These are phyloP conservation scores for Phylloscopus trochilus DNA, from an alignment of 2,113 vertebrate genomes.

Conservation along the genomic window DNA sequence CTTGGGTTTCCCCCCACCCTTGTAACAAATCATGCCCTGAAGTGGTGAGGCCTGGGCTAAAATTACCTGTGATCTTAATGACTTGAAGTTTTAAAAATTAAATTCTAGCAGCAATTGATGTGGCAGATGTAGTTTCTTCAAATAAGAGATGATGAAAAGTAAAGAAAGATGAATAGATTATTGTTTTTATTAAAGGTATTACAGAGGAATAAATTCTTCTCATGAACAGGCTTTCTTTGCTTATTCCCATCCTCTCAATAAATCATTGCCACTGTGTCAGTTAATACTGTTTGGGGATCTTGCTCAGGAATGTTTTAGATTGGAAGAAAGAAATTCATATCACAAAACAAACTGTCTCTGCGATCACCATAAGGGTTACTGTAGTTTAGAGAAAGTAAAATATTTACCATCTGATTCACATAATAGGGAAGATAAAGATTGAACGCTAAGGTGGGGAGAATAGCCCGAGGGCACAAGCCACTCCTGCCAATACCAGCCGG, in stretches of 20 bases:
- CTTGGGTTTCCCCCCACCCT: neutral
- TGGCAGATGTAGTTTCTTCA: conserved; percentile 22
- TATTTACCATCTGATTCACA: conserved; percentile 37
- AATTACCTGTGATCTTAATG: conserved; percentile 30
- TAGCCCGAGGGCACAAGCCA: neutral
- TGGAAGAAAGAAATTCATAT: neutral
- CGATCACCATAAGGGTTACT: neutral
- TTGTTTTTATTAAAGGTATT: conserved; percentile 39
- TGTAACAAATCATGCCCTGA: neutral
- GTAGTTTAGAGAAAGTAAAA: conserved; percentile 40
- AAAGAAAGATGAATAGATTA: conserved; percentile 23
- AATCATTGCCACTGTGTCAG: neutral
- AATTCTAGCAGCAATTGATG: conserved; percentile 30
- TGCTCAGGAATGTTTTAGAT: neutral
- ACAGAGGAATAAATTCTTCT: conserved; percentile 7
- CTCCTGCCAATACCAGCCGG: neutral
- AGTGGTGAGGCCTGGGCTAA: neutral
- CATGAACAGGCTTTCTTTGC: neutral
- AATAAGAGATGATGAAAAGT: conserved; percentile 33
- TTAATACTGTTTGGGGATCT: neutral
- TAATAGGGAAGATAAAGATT: conserved; percentile 29
- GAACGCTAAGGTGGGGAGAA: conserved; percentile 9
- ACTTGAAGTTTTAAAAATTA: conserved; percentile 11
- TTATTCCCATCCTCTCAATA: conserved; percentile 16
- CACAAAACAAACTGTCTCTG: neutral